phyloP scores from a whole-genome alignment of 2,113 vertebrate species.

The Phocoena phocoena region DNA sequence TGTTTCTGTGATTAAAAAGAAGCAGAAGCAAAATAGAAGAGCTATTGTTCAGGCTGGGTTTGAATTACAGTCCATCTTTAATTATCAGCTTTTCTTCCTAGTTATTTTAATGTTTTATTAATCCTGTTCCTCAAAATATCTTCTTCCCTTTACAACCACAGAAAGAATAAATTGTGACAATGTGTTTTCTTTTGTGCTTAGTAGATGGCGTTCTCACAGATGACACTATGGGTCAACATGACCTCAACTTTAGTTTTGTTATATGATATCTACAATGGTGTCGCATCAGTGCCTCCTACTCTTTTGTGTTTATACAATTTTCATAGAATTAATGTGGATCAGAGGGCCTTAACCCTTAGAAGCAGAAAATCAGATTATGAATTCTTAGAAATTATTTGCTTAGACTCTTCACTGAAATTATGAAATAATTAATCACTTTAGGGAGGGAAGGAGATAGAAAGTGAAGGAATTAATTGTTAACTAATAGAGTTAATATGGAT shows the following conservation, averaged over 20 bases:
- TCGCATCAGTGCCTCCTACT: constrained; percentile 79
- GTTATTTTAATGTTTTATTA: constrained; percentile 83
- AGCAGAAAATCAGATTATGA: constrained; percentile 61
- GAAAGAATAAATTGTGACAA: constrained; percentile 82
- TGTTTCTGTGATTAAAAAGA: constrained; percentile 81
- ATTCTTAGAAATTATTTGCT: constrained; percentile 54
- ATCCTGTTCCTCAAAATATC: constrained; percentile 81
- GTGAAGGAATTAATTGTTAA: constrained; percentile 55
- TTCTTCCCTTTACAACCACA: constrained; percentile 77
- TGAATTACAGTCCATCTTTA: constrained; percentile 79
- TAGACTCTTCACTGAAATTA: constrained; percentile 55
- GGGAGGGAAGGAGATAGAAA: neutral
- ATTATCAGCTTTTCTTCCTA: constrained; percentile 77
- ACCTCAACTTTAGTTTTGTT: constrained; percentile 83
- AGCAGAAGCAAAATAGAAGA: constrained; percentile 72
- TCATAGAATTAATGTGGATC: constrained; percentile 64
- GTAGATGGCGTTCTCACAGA: constrained; percentile 78
- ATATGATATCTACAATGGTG: constrained; percentile 76
- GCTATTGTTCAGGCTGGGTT: constrained; percentile 67
- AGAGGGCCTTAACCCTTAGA: constrained; percentile 70
- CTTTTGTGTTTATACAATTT: constrained; percentile 75
- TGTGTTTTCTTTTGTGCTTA: constrained; percentile 84
- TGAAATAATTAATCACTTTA: neutral
- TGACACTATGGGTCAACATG: constrained; percentile 80
- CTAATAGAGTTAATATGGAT: neutral